Percentiles rank a stretch among this genome's conserved stretches.
Conservation (phyloP, 2,888 invertebrate genomes). For the Sisyra nigra region DNA sequence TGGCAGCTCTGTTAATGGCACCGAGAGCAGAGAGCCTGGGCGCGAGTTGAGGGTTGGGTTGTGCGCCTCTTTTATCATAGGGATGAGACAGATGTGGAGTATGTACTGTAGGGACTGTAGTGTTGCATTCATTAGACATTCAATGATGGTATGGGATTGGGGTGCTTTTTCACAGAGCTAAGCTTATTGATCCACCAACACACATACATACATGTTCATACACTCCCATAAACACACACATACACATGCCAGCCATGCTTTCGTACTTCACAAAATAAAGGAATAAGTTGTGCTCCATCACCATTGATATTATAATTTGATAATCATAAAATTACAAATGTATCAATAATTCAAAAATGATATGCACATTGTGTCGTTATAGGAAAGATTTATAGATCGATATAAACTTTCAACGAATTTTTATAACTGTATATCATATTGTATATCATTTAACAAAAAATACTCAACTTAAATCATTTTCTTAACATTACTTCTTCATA, state of each 20-base stretch:
- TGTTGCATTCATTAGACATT: conserved; percentile 8
- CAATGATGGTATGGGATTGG: conserved; percentile 3
- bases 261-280: conserved; percentile 9
- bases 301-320: conserved; percentile 1
- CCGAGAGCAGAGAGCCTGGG: too few species aligned
- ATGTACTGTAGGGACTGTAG: not conserved
- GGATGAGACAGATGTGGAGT: too few species aligned
- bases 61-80: too few species aligned
- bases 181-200: conserved; percentile 11
- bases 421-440: too few species aligned
- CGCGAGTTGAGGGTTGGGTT: too few species aligned
- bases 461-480: too few species aligned
- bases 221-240: conserved; percentile 3
- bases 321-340: conserved; percentile 2
- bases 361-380: too few species aligned
- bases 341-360: not conserved
- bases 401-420: too few species aligned
- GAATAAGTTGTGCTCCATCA: conserved; percentile 5
- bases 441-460: too few species aligned
- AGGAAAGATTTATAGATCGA: not conserved
- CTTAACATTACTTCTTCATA: too few species aligned
- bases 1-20: too few species aligned
- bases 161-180: conserved; percentile 10
- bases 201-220: conserved; percentile 6
- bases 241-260: conserved; percentile 4